A percentile compares a stretch with the other conserved stretches of the same genome.
Evolutionary conservation across 2,888 invertebrate species (phyloP).

Genomic region (Cantharis rufa): DNA sequence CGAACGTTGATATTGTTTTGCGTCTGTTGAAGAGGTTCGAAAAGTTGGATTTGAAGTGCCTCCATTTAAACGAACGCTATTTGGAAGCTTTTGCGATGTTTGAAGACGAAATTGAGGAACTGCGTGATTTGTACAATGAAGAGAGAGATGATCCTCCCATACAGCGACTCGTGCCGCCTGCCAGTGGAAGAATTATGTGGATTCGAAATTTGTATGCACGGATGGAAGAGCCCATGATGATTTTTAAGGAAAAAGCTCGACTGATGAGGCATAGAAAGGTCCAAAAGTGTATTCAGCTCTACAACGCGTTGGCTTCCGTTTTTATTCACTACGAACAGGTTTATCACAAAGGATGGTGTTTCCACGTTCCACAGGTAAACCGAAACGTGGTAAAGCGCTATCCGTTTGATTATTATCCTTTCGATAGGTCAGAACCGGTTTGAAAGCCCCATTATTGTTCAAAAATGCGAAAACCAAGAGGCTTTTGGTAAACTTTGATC

Average conservation of each 20-base stretch:
- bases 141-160: slow-evolving; percentile 74
- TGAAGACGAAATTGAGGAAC: slow-evolving; percentile 69
- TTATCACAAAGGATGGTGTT: slow-evolving; percentile 80
- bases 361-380: slow-evolving; percentile 71
- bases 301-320: slow-evolving; percentile 77
- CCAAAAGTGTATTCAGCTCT: slow-evolving; percentile 75
- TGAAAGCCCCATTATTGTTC: slow-evolving; percentile 73
- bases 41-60: slow-evolving; percentile 70
- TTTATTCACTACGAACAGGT: slow-evolving; percentile 83
- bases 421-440: slow-evolving; percentile 63
- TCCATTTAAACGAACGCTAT: slow-evolving; percentile 76
- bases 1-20: slow-evolving; percentile 51
- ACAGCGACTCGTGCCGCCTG: slow-evolving; percentile 77
- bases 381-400: not conserved
- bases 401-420: not conserved
- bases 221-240: slow-evolving; percentile 76
- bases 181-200: slow-evolving; percentile 82
- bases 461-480: slow-evolving; percentile 68
- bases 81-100: slow-evolving; percentile 70
- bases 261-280: slow-evolving; percentile 68
- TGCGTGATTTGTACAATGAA: slow-evolving; percentile 79
- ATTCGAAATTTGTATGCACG: slow-evolving; percentile 76
- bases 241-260: slow-evolving; percentile 55
- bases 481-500: slow-evolving; percentile 74
- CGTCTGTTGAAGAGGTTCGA: slow-evolving; percentile 62